These are phyloP conservation scores for Metridium senile DNA, from an alignment of 92 coral and sea anemone genomes.

Conservation along the genomic window DNA sequence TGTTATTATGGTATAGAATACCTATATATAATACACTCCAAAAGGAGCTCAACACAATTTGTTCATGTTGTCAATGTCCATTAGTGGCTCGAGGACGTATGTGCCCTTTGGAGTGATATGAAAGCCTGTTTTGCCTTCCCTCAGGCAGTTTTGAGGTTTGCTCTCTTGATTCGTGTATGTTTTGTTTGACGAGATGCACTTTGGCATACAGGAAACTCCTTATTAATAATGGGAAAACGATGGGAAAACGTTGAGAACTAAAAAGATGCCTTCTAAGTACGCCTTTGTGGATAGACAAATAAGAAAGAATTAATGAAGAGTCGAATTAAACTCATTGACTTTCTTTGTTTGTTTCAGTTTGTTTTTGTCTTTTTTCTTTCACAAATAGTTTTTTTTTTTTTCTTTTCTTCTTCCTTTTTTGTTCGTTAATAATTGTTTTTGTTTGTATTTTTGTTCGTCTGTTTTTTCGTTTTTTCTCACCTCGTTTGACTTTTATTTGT, in stretches of 20 bases:
- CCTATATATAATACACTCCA: conserved; percentile 12
- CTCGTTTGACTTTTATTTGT: not conserved
- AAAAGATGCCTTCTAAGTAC: not conserved
- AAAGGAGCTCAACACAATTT: not conserved
- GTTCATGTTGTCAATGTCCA: not conserved
- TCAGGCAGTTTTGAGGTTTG: not conserved
- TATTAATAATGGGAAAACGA: not conserved
- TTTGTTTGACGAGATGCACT: not conserved
- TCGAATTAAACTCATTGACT: too few relatives aligned
- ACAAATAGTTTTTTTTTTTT: not conserved
- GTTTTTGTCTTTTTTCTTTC: not conserved
- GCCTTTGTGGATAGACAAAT: not conserved
- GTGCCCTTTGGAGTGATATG: not conserved
- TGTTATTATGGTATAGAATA: not conserved
- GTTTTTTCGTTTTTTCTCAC: not conserved
- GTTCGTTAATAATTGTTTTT: too few relatives aligned
- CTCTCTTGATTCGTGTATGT: too few relatives aligned
- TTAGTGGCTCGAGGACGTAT: not conserved
- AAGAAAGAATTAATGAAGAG: not conserved
- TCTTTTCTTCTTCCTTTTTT: too few relatives aligned
- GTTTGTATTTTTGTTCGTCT: not conserved
- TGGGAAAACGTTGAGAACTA: not conserved
- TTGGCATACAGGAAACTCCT: not conserved
- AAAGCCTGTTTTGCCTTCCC: not conserved
- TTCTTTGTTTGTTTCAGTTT: not conserved